Conservation (phyloP, 1,140 invertebrate species). For the Paralvinella palmiformis region DNA sequence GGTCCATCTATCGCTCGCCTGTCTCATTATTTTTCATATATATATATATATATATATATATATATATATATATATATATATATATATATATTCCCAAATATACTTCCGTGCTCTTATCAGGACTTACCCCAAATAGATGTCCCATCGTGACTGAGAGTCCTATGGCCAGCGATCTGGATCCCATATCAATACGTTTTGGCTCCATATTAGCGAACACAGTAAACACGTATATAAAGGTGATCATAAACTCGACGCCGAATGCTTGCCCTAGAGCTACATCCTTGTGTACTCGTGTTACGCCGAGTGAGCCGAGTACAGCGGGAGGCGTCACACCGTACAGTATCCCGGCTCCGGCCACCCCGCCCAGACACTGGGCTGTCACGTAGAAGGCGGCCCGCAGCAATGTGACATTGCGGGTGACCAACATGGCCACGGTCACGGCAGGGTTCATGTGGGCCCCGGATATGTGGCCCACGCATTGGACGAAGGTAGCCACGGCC, state of each 20-base stretch:
- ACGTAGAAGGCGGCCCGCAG: constrained; percentile 39
- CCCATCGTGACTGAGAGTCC: constrained; percentile 74
- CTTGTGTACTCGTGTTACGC: constrained; percentile 53
- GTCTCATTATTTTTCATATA: too few species aligned
- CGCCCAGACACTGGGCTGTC: constrained; percentile 58
- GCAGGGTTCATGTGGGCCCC: constrained; percentile 89
- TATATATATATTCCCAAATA: too few species aligned
- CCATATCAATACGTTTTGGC: constrained; percentile 67
- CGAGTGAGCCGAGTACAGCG: constrained; percentile 51
- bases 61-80: too few species aligned
- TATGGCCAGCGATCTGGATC: constrained; percentile 82
- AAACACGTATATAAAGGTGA: constrained; percentile 82
- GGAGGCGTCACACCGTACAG: constrained; percentile 56
- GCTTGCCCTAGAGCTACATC: constrained; percentile 56
- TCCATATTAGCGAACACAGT: constrained; percentile 85
- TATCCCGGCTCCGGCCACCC: constrained; percentile 67
- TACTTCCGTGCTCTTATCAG: too few species aligned
- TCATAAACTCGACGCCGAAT: constrained; percentile 73
- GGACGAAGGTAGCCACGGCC: constrained; percentile 42
- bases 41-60: too few species aligned
- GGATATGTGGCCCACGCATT: constrained; percentile 69
- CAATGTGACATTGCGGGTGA: constrained; percentile 42
- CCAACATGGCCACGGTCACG: constrained; percentile 67
- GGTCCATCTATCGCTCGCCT: too few species aligned
- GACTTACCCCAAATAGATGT: constrained; percentile 66